These are phyloP conservation scores for Dinomys branickii DNA, from an alignment of 2,113 vertebrate species.

Conservation along the genomic window DNA sequence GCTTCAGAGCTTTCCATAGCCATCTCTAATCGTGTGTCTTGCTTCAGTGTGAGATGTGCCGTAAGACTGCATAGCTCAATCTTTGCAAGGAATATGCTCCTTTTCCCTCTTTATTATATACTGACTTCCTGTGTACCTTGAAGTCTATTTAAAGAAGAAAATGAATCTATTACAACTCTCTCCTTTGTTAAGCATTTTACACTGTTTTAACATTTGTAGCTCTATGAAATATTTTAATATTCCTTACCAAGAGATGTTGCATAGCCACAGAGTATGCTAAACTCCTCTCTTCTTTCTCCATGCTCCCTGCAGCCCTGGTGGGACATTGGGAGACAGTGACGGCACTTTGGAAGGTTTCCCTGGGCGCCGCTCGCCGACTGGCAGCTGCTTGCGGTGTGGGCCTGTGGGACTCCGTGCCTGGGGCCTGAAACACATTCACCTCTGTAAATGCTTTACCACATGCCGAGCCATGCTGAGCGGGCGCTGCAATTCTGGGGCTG, in stretches of 20 bases:
- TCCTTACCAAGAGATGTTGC: neutral
- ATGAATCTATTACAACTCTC: neutral
- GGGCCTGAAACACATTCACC: conserved; percentile 25
- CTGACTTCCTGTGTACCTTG: neutral
- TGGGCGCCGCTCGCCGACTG: neutral
- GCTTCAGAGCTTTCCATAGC: neutral
- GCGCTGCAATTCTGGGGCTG: conserved; percentile 20
- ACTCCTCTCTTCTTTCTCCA: neutral
- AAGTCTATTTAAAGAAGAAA: neutral
- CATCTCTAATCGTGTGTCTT: neutral
- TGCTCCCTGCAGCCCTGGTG: neutral
- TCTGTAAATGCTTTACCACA: conserved; percentile 64
- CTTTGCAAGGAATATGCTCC: neutral
- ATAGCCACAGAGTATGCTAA: neutral
- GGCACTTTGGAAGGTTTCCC: neutral
- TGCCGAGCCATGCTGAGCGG: conserved; percentile 48
- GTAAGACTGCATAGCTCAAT: neutral
- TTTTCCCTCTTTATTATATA: neutral
- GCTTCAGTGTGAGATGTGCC: conserved; percentile 1
- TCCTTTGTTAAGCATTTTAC: neutral
- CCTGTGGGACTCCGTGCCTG: neutral
- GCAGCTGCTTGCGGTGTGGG: neutral
- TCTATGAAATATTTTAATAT: conserved; percentile 9
- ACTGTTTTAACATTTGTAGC: conserved; percentile 10
- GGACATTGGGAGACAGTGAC: neutral